Conservation (phyloP, 53 echinoderm and acorn worm genomes). For the Stichopus horrens region DNA sequence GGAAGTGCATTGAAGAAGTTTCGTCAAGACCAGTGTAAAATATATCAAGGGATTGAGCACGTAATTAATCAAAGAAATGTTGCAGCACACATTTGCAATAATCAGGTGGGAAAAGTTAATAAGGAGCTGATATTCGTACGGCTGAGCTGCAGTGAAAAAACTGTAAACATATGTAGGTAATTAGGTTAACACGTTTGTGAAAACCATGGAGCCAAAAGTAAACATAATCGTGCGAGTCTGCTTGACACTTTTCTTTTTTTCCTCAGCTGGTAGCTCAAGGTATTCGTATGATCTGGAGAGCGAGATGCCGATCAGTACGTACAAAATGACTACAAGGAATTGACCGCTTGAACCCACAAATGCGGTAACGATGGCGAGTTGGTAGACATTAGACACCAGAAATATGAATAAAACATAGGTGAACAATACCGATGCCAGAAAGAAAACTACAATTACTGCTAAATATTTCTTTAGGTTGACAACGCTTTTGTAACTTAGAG, state of each 20-base stretch:
- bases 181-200: not conserved
- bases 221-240: not conserved
- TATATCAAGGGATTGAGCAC: not conserved
- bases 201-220: not conserved
- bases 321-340: not conserved
- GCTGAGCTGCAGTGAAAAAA: no score
- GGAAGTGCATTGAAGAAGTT: not conserved
- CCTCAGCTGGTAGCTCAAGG: not conserved
- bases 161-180: not conserved
- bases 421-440: not conserved
- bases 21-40: not conserved
- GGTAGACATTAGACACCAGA: not conserved
- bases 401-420: not conserved
- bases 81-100: not conserved
- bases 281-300: not conserved
- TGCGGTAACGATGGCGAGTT: not conserved
- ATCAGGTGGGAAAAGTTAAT: not conserved
- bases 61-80: not conserved
- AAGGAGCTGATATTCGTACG: no score
- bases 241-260: not conserved
- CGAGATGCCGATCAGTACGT: not conserved
- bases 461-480: not conserved
- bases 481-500: not conserved
- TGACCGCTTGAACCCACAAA: not conserved
- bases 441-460: not conserved